These are phyloP conservation scores for Serilophus lunatus DNA, from an alignment of 2,113 vertebrate species.

Conservation along the genomic window DNA sequence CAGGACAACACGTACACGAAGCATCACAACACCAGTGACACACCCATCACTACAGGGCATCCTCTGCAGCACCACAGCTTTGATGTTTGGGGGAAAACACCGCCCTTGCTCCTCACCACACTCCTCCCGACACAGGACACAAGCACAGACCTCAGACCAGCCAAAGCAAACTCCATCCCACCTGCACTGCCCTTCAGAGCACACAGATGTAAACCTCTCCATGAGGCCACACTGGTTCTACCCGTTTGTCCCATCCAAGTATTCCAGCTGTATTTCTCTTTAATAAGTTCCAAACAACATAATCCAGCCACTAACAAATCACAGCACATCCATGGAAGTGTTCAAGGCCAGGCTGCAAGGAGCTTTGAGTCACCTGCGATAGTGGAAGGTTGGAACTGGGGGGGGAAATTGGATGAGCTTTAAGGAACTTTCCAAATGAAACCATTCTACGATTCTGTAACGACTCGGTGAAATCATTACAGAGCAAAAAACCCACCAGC, in stretches of 20 bases:
- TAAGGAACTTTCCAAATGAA: not conserved
- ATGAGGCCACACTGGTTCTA: not conserved
- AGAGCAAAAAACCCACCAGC: not conserved
- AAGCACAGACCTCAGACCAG: not conserved
- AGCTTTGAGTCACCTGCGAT: not conserved
- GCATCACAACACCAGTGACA: not conserved
- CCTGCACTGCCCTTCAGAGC: not conserved
- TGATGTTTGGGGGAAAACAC: not conserved
- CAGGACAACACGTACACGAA: fast-evolving
- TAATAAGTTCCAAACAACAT: not conserved
- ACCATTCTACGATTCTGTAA: not conserved
- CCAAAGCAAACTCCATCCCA: not conserved
- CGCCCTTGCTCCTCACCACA: fast-evolving
- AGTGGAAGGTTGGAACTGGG: not conserved
- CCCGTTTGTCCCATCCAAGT: fast-evolving
- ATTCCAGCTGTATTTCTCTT: not conserved
- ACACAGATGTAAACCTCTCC: not conserved
- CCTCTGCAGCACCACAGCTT: not conserved
- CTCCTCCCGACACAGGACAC: not conserved
- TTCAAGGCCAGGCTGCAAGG: not conserved
- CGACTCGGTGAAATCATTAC: not conserved
- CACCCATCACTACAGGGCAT: not conserved
- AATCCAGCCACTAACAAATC: not conserved
- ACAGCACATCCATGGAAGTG: not conserved
- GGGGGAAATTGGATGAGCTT: not conserved